Evolutionary conservation across 1,140 invertebrate species (phyloP), one percentile per base, ranked within the genome.

Genomic region (Platorchestia sp.): DNA sequence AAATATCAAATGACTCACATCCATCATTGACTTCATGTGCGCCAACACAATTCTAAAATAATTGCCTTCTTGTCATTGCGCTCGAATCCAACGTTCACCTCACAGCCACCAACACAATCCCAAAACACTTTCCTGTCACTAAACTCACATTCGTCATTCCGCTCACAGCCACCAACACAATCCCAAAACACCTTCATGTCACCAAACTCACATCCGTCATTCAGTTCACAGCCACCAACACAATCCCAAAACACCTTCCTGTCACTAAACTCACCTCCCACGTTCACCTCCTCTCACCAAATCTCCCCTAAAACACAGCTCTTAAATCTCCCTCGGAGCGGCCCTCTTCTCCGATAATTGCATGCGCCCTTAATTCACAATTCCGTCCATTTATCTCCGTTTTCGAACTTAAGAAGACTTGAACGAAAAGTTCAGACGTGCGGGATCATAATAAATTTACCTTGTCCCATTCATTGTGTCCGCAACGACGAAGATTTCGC

Each of bases 401-500:
- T 93, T 44, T 44, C 43, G 45, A 93, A 93, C 91, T 93, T 93
- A 93, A 93, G 91, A 93, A 93, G 91, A 47, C 91, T 93, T 93
- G 91, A 93, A 93, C 43, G 91, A 93, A 93, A 93, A 93, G 91
- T 93, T 93, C 91, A 47, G 91, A 93, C 91, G 91, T 45, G 43
- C 43, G 45, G 91, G 91, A 93, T 93, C 91, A 93, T 93, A 93
- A 93, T 93, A 93, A 93, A 93, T 93, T 93, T 93, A 47, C 91
- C 91, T 93, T 93, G 91, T 93, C 91, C 91, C 91, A 93, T 93
- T 93, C 91, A 93, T 93, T 93, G 91, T 93, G 91, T 93, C 91
- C 91, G 47, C 91, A 19, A 6, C 22, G 91, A 93, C 91, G 43
- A 93, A 93, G 44, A 93, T 93, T 93, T 93, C n/a, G 43, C 41